phyloP scores from a whole-genome alignment of 1,140 invertebrate species.

The Temnothorax curvispinosus region DNA sequence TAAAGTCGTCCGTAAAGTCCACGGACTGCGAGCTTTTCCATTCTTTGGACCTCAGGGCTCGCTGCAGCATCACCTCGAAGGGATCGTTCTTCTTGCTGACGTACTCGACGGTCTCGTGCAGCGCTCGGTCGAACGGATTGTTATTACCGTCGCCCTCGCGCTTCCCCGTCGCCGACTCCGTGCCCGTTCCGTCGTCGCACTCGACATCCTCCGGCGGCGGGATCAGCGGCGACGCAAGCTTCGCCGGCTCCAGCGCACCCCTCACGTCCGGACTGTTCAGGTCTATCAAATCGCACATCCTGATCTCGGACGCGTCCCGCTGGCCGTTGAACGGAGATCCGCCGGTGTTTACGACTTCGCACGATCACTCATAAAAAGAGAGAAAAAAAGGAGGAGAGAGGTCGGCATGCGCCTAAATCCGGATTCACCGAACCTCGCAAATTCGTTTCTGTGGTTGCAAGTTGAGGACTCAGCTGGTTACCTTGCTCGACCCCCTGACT shows the following conservation, averaged over 20 bases:
- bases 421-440: background rate
- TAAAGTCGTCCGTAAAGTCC: slow-evolving; percentile 65
- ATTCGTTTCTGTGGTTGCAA: background rate
- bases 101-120: slow-evolving; percentile 77
- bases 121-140: slow-evolving; percentile 80
- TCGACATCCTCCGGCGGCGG: slow-evolving; percentile 66
- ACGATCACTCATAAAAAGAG: background rate
- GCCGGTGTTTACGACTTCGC: background rate
- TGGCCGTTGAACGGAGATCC: too few relatives aligned
- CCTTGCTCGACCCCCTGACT: background rate
- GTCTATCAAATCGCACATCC: slow-evolving; percentile 80
- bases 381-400: background rate
- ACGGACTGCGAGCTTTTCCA: background rate
- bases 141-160: slow-evolving; percentile 76
- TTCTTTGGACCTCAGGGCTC: slow-evolving; percentile 64
- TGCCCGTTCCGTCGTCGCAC: too few relatives aligned
- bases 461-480: background rate
- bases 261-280: slow-evolving; percentile 72
- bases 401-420: background rate
- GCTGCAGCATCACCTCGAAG: slow-evolving; percentile 79
- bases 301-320: background rate
- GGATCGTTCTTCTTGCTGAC: slow-evolving; percentile 79
- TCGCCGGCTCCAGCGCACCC: background rate
- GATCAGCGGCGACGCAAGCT: slow-evolving; percentile 77
- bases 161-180: slow-evolving; percentile 36